These are phyloP conservation scores for Thera britannica DNA, from an alignment of 2,888 invertebrate species.

Conservation along the genomic window DNA sequence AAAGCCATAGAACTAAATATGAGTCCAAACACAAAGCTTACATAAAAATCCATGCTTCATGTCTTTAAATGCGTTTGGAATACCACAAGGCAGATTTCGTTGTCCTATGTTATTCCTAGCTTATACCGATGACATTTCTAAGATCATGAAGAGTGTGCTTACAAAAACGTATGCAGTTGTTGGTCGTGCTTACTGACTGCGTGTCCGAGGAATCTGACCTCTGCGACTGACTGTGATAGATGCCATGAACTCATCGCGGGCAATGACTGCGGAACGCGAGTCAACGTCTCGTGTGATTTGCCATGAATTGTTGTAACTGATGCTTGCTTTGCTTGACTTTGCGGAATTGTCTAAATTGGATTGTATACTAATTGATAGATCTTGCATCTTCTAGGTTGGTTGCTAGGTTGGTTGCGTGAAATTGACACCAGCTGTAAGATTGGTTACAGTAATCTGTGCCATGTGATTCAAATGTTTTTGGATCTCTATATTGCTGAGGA, in stretches of 20 bases:
- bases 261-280: slow-evolving; percentile 39
- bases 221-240: slow-evolving; percentile 71
- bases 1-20: no score
- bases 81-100: background rate
- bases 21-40: no score
- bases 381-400: background rate
- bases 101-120: background rate
- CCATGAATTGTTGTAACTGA: slow-evolving; percentile 34
- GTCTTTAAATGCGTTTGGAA: background rate
- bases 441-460: no score
- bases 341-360: background rate
- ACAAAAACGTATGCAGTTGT: background rate
- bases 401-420: no score
- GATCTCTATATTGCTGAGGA: no score
- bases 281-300: slow-evolving; percentile 38
- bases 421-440: no score
- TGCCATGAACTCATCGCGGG: slow-evolving; percentile 44
- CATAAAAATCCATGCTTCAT: background rate
- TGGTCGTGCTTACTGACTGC: background rate
- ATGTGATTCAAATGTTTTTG: no score
- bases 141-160: no score
- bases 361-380: background rate
- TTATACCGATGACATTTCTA: background rate
- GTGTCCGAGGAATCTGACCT: slow-evolving; percentile 40
- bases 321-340: slow-evolving; percentile 16